A percentile compares a stretch with the other conserved stretches of the same genome.
phyloP scores from a whole-genome alignment of 2,797 vertebrate genomes.

The Taenioides sp. region DNA sequence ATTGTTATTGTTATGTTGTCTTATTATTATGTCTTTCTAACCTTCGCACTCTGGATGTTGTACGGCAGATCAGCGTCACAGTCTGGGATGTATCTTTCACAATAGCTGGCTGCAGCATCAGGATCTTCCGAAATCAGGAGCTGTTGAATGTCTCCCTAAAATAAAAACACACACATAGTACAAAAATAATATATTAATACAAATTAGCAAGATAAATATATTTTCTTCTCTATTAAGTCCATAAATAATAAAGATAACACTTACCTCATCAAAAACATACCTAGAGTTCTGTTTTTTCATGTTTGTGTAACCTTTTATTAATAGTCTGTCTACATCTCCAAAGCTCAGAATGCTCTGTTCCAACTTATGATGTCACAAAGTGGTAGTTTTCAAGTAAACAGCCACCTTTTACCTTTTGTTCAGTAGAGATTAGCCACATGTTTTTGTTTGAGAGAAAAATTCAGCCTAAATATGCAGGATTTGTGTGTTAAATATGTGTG shows the following conservation, averaged over 20 bases:
- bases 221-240: not conserved
- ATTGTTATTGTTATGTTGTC: conserved; percentile 39
- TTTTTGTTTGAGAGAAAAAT: too few species aligned
- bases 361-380: too few species aligned
- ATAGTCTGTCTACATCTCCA: too few species aligned
- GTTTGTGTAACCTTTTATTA: too few species aligned
- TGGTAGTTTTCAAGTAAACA: too few species aligned
- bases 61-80: conserved; percentile 77
- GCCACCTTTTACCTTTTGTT: too few species aligned
- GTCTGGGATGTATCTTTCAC: conserved; percentile 81
- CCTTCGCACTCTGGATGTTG: conserved; percentile 51
- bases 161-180: conserved; percentile 32
- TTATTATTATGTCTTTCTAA: conserved; percentile 36
- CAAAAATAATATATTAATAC: conserved; percentile 9
- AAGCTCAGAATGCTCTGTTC: too few species aligned
- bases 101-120: conserved; percentile 82
- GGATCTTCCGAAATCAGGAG: conserved; percentile 83
- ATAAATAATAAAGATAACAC: conserved; percentile 25
- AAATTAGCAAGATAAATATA: not conserved
- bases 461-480: too few species aligned
- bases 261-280: too few species aligned
- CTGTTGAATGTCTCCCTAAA: conserved; percentile 90
- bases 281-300: too few species aligned
- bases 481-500: too few species aligned
- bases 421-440: too few species aligned